Percentiles rank a stretch among this genome's conserved stretches.
Evolutionary conservation across 2,888 invertebrate genomes (phyloP).

Genomic region (Leptinotarsa rubiginosa): DNA sequence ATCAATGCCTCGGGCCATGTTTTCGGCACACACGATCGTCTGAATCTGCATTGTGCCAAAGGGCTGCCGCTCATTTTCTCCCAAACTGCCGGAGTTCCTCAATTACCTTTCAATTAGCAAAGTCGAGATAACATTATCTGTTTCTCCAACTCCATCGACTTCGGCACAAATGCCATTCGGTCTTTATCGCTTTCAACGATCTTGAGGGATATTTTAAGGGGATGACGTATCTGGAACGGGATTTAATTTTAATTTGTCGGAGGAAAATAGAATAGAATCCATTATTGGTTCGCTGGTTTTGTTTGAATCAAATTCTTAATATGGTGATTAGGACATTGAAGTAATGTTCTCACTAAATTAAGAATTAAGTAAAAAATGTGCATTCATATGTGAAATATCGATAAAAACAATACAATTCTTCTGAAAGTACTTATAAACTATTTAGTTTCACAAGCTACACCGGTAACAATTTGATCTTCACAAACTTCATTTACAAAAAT

Average conservation of each 20-base stretch:
- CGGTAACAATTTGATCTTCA: too few species aligned
- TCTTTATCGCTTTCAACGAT: slow-evolving; percentile 18
- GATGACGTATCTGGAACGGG: slow-evolving; percentile 6
- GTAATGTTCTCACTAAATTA: too few species aligned
- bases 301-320: neutral
- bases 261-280: neutral
- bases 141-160: slow-evolving; percentile 57
- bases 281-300: neutral
- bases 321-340: neutral
- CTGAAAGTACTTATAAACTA: too few species aligned
- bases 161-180: slow-evolving; percentile 21
- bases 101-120: slow-evolving; percentile 67
- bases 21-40: slow-evolving; percentile 61
- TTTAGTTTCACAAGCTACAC: too few species aligned
- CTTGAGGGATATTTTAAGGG: slow-evolving; percentile 15
- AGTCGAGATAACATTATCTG: slow-evolving; percentile 65
- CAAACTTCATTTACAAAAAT: too few species aligned
- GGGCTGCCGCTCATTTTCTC: slow-evolving; percentile 60
- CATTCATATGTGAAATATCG: too few species aligned
- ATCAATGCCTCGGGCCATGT: slow-evolving; percentile 62
- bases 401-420: too few species aligned
- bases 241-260: slow-evolving; percentile 7
- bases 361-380: too few species aligned
- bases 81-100: slow-evolving; percentile 65
- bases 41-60: slow-evolving; percentile 62